Evolutionary conservation across 1,140 invertebrate species (phyloP), one percentile per base, ranked within the genome.

Genomic region (Formica selysi): DNA sequence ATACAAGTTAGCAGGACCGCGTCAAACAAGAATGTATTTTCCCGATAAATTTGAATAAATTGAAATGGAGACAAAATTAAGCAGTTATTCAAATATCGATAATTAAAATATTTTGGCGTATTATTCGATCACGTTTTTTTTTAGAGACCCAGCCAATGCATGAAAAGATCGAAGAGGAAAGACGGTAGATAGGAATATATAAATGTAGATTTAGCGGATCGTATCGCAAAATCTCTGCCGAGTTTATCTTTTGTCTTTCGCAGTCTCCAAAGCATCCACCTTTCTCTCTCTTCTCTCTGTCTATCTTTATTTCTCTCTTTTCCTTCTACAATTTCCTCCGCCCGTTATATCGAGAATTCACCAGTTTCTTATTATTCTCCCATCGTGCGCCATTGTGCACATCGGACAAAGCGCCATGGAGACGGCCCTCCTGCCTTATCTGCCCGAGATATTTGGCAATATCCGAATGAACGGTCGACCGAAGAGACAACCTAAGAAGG

Each of bases 191-290:
- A 89, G 90, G 88, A 93, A 92, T 94, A 93, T 93, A 94, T 92
- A 93, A 94, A 93, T 93, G 91, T 93, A 92, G 91, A 94, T 92
- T 92, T 92, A 91, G 90, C 78, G 91, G 89, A 91, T 92, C 91
- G 91, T 90, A 93, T 93, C 92, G 91, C 83, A 59, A 81, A 88
- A 84, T 87, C 61, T 84, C 61, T 84, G 78, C 85, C 89, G 87
- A 88, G 91, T 92, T 93, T 93, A 93, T 91, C 91, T 93, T 94
- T 93, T 94, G 93, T 93, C 91, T 94, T 83, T 59, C 62, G 81
- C 71, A 61, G 36, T 51, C n/a, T 48, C 36, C 19, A 48, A 67
- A 51, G 26, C 11, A 36, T 32, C 26, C 7, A 61, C 54, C 48
- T 10, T 41, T 36, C 38, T 62, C 44, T 26, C 11, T 86, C 54